phyloP scores from a whole-genome alignment of 1,140 invertebrate genomes.

The Drosophila oshimai region DNA sequence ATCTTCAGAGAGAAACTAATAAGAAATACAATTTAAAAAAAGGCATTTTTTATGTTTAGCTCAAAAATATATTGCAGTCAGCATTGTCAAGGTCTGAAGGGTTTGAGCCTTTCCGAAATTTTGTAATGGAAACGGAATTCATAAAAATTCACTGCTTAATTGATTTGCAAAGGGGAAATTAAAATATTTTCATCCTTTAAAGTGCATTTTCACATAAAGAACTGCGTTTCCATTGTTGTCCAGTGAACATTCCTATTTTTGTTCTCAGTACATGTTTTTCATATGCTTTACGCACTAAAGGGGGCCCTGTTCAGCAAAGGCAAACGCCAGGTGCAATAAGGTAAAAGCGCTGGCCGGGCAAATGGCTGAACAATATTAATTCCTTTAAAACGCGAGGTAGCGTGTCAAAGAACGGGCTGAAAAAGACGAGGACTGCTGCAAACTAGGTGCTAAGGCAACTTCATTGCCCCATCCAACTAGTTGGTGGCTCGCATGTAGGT shows the following conservation, averaged over 20 bases:
- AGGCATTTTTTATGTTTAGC: too few relatives aligned
- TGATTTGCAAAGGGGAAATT: too few relatives aligned
- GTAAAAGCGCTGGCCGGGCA: slow-evolving; percentile 29
- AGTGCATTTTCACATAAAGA: too few relatives aligned
- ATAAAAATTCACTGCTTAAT: too few relatives aligned
- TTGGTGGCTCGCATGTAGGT: background rate
- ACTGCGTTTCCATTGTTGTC: background rate
- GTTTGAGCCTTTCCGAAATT: too few relatives aligned
- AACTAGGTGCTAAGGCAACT: slow-evolving; percentile 26
- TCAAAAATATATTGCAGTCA: too few relatives aligned
- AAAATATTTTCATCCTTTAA: too few relatives aligned
- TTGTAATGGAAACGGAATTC: too few relatives aligned
- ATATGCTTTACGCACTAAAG: background rate
- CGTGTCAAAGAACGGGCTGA: slow-evolving; percentile 40
- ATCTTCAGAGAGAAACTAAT: too few relatives aligned
- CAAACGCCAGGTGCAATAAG: slow-evolving; percentile 15
- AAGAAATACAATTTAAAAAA: too few relatives aligned
- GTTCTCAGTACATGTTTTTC: background rate
- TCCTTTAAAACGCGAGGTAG: slow-evolving; percentile 48
- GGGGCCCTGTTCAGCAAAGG: background rate
- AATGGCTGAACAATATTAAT: slow-evolving; percentile 44
- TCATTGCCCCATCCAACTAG: slow-evolving; percentile 7
- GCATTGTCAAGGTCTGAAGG: too few relatives aligned
- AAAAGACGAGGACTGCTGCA: background rate
- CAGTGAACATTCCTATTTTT: background rate